Conservation (phyloP, 2,797 vertebrate genomes). For the Distichodus sexfasciatus region DNA sequence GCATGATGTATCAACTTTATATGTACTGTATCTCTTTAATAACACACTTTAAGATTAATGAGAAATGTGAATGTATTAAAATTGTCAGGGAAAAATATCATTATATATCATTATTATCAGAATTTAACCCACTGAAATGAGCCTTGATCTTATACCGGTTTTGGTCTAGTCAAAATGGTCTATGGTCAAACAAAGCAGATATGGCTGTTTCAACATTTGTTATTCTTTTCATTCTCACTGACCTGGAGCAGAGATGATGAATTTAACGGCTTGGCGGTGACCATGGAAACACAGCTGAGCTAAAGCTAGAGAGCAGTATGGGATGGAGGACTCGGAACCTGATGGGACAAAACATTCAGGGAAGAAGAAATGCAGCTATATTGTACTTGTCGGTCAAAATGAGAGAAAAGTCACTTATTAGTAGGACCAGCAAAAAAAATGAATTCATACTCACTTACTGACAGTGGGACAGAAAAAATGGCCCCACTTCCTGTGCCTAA, state of each 20-base stretch:
- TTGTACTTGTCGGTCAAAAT: too few species aligned
- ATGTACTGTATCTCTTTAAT: too few species aligned
- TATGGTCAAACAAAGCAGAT: too few species aligned
- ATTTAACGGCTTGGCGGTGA: conserved; percentile 77
- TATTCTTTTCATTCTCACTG: conserved; percentile 25
- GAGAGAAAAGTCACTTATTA: neutral
- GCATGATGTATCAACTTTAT: too few species aligned
- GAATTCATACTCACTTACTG: conserved; percentile 1
- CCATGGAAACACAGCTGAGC: conserved; percentile 79
- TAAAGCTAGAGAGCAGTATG: conserved; percentile 68
- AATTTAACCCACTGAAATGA: too few species aligned
- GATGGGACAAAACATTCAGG: neutral
- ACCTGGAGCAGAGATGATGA: conserved; percentile 76
- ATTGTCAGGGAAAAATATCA: too few species aligned
- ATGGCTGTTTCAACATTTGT: too few species aligned
- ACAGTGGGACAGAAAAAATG: conserved; percentile 73
- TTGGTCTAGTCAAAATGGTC: too few species aligned
- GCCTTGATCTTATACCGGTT: too few species aligned
- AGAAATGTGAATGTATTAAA: too few species aligned
- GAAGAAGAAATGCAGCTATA: neutral
- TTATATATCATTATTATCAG: too few species aligned
- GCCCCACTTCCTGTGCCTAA: conserved; percentile 78
- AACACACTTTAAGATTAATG: too few species aligned
- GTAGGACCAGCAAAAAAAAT: neutral
- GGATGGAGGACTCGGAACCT: conserved; percentile 78